Conservation (phyloP, 35 echinoderm and acorn worm genomes). For the Apostichopus japonicus region DNA sequence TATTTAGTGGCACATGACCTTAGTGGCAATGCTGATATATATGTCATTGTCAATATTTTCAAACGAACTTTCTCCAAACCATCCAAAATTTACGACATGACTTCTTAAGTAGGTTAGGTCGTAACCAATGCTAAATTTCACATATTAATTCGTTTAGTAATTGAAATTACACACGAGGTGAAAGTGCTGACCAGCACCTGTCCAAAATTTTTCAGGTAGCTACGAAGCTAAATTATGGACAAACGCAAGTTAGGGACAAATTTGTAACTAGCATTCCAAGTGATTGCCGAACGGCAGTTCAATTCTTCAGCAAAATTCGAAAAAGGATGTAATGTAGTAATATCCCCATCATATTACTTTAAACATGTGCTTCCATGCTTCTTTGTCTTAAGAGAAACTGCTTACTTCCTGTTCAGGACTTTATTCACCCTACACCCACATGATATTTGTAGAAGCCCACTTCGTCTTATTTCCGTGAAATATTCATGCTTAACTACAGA, state of each 20-base stretch:
- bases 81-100: not conserved
- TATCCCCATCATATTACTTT: too few relatives aligned
- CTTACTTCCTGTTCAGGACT: too few relatives aligned
- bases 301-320: too few relatives aligned
- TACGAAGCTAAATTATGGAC: not conserved
- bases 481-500: too few relatives aligned
- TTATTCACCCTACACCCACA: too few relatives aligned
- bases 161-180: not conserved
- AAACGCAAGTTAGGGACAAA: not conserved
- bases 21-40: not conserved
- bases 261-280: not conserved
- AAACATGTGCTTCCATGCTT: too few relatives aligned
- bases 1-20: not conserved
- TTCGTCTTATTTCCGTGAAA: too few relatives aligned
- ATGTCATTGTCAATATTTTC: not conserved
- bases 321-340: too few relatives aligned
- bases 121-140: not conserved
- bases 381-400: too few relatives aligned
- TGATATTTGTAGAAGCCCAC: too few relatives aligned
- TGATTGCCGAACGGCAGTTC: not conserved
- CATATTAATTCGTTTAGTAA: constrained; percentile 16
- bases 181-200: too few relatives aligned
- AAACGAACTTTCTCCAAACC: not conserved
- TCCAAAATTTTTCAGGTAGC: not conserved
- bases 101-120: not conserved